Conservation (phyloP, 2,888 invertebrate genomes). For the Eustalomyia histrio region DNA sequence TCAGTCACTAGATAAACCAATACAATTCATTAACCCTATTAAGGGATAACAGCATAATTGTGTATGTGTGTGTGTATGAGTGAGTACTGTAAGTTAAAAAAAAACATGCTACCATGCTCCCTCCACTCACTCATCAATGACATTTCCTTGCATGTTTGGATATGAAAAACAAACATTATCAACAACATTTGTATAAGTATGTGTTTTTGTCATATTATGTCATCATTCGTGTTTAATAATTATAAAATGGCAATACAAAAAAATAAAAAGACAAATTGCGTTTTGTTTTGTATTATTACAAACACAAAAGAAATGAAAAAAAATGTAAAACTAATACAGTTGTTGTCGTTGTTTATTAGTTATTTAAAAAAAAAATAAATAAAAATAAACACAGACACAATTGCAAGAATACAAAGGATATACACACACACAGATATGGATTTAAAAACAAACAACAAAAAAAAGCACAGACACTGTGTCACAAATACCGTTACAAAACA, state of each 20-base stretch:
- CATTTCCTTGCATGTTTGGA: neutral
- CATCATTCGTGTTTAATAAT: slow-evolving; percentile 32
- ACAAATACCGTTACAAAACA: neutral
- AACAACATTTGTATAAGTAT: neutral
- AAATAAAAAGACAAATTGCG: slow-evolving; percentile 4
- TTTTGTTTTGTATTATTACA: neutral
- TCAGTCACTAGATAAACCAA: neutral
- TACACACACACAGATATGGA: neutral
- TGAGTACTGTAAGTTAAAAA: neutral
- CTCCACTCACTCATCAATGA: neutral
- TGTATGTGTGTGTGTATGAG: neutral
- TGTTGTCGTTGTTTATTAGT: slow-evolving; percentile 43
- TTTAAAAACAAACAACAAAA: neutral
- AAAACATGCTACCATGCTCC: neutral
- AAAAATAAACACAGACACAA: neutral
- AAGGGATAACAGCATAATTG: neutral
- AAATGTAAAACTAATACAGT: neutral
- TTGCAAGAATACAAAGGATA: slow-evolving; percentile 15
- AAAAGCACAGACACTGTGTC: neutral
- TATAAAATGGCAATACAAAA: slow-evolving; percentile 13
- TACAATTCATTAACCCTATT: neutral
- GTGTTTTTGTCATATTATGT: slow-evolving; percentile 35
- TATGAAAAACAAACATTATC: neutral
- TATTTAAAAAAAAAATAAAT: slow-evolving; percentile 22
- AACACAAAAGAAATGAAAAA: slow-evolving; percentile 5